Evolutionary conservation across 2,888 invertebrate genomes (phyloP), one percentile per base, ranked within the genome.

Genomic region (Pandemis heparana): DNA sequence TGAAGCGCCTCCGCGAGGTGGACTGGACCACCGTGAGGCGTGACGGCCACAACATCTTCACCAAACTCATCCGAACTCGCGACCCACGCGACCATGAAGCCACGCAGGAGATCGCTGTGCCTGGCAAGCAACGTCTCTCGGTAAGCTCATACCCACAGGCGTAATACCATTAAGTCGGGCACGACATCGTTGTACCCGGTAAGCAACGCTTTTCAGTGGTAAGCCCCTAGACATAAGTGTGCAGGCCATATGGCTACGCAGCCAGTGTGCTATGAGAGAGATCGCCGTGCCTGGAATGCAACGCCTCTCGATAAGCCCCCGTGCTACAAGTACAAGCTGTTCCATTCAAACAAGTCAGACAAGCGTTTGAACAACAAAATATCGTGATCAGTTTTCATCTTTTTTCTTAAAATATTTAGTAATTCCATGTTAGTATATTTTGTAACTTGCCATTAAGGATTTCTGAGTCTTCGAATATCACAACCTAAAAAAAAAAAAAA

Each of bases 61-160:
- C 97, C 72, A 98, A 97, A 91, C 95, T 98, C 77, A 97, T 98
- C 86, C 96, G 98, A 76, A 98, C 98, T 77, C 97, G 97, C 88
- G 97, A 98, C 87, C 95, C 97, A 0, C 81, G 84, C n/a, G 96
- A 96, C 12, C 89, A 94, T n/a, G 95, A 97, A 75, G 95, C 96
- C 5, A 90, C 91, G 72, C 92, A 96, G 75, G 87, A 94, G 77
- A 78, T 92, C 73, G 77, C 89, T 70, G 78, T 87, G 0, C 86
- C 91, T 70, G 89, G 91, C 77, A 94, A 94, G 81, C 95, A 96
- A 80, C 97, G 97, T 88, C 93, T 98, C 79, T 96, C 97, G 94
- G 98, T 97, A 91, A 95, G 95, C 10, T 18, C 53, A 5, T 6
- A n/a, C 48, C 12, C 12, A 12, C 10, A 12, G 43, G 5, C 12